These are phyloP conservation scores for Folsomia manolachei DNA, from an alignment of 2,888 invertebrate species.

Conservation along the genomic window DNA sequence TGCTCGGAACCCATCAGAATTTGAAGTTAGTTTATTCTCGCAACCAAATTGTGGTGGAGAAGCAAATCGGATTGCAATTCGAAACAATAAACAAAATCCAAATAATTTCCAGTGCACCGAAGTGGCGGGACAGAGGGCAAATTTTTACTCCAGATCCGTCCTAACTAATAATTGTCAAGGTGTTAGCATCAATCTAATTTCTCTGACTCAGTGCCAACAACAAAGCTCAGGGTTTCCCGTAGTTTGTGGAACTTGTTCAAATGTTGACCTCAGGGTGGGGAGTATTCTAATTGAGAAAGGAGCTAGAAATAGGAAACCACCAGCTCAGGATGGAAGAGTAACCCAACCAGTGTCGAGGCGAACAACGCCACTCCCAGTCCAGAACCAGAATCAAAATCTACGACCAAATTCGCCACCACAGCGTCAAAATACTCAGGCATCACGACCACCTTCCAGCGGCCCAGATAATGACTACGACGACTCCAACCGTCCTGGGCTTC, in stretches of 20 bases:
- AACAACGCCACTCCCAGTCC: background rate
- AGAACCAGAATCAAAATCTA: background rate
- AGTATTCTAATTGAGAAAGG: background rate
- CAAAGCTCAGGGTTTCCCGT: background rate
- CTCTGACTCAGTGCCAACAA: background rate
- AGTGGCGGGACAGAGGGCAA: background rate
- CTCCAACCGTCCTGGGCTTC: background rate
- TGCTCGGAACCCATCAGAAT: background rate
- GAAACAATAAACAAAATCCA: background rate
- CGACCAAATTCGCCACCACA: background rate
- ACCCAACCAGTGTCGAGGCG: too few relatives aligned
- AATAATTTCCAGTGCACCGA: background rate
- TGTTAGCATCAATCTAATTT: background rate
- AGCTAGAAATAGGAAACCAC: background rate
- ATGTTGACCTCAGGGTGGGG: background rate
- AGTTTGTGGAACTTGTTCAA: background rate
- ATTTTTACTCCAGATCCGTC: background rate
- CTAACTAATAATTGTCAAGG: background rate
- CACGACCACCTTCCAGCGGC: too few relatives aligned
- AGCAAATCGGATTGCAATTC: background rate
- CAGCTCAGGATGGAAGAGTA: too few relatives aligned
- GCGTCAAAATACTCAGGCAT: too few relatives aligned
- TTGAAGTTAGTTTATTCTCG: background rate
- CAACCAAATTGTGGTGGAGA: background rate
- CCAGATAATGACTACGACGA: background rate